Conservation (phyloP, 2,888 invertebrate genomes). For the Agrotis ipsilon region DNA sequence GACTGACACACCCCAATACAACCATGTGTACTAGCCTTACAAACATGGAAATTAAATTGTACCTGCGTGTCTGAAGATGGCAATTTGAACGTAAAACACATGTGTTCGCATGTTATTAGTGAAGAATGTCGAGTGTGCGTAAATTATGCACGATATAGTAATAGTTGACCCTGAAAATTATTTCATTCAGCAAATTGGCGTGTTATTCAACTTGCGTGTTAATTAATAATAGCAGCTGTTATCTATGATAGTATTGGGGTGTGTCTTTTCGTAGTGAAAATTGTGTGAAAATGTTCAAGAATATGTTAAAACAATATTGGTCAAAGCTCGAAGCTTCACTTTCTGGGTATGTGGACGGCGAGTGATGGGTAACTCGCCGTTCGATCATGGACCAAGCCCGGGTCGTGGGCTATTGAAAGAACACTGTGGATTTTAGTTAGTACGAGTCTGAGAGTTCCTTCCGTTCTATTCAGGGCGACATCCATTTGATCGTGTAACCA, state of each 20-base stretch:
- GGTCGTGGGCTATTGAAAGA: no score
- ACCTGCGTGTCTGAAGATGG: slow-evolving; percentile 22
- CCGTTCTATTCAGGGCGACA: no score
- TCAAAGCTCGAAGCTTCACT: neutral
- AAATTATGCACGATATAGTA: slow-evolving; percentile 30
- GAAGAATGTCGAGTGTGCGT: slow-evolving; percentile 45
- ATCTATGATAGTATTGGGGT: neutral
- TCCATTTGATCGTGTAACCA: no score
- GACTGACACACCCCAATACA: neutral
- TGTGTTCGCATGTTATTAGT: slow-evolving; percentile 29
- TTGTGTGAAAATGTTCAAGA: neutral
- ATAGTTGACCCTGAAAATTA: slow-evolving; percentile 33
- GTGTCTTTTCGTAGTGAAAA: neutral
- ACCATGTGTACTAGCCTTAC: neutral
- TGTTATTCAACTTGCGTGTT: slow-evolving; percentile 25
- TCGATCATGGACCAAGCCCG: no score
- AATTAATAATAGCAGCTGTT: slow-evolving; percentile 21
- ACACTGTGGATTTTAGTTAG: no score
- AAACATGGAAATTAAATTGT: neutral
- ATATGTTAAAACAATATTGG: neutral
- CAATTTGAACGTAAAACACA: slow-evolving; percentile 23
- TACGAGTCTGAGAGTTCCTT: no score
- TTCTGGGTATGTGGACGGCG: neutral
- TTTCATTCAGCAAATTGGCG: slow-evolving; percentile 43
- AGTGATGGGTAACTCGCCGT: no score